These are phyloP conservation scores for Oligia strigilis DNA, from an alignment of 2,888 invertebrate genomes.

Conservation along the genomic window DNA sequence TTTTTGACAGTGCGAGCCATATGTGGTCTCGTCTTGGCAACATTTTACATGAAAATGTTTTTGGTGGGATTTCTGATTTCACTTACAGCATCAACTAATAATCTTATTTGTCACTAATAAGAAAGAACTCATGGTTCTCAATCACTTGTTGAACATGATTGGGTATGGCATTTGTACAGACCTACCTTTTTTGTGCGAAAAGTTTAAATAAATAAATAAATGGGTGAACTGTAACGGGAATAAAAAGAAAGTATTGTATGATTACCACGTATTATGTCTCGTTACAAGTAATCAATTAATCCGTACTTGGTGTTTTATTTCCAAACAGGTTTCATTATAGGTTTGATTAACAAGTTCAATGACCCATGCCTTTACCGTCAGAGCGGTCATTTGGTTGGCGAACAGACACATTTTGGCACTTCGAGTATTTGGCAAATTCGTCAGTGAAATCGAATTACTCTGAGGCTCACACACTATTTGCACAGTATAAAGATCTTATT, in stretches of 20 bases:
- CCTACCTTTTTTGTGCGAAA: too few species aligned
- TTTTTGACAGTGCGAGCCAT: too few species aligned
- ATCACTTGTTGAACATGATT: slow-evolving; percentile 1
- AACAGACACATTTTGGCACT: not conserved
- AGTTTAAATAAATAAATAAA: not conserved
- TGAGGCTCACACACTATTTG: slow-evolving; percentile 5
- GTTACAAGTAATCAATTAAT: not conserved
- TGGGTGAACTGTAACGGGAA: slow-evolving; percentile 1
- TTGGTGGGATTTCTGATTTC: too few species aligned
- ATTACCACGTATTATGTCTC: not conserved
- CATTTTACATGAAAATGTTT: too few species aligned
- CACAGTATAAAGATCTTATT: too few species aligned
- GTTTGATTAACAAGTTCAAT: slow-evolving; percentile 28
- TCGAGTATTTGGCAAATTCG: not conserved
- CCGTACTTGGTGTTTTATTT: not conserved
- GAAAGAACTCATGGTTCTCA: slow-evolving; percentile 30
- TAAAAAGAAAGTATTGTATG: slow-evolving; percentile 17
- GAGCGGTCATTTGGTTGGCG: not conserved
- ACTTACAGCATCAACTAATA: slow-evolving; percentile 18
- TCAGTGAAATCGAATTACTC: slow-evolving; percentile 3
- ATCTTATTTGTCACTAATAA: slow-evolving; percentile 3
- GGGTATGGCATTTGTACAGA: too few species aligned
- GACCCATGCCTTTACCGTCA: not conserved
- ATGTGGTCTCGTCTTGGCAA: too few species aligned
- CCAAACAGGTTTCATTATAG: slow-evolving; percentile 21